Evolutionary conservation across 2,113 vertebrate species (phyloP).

Genomic region (Oceanodroma tethys): DNA sequence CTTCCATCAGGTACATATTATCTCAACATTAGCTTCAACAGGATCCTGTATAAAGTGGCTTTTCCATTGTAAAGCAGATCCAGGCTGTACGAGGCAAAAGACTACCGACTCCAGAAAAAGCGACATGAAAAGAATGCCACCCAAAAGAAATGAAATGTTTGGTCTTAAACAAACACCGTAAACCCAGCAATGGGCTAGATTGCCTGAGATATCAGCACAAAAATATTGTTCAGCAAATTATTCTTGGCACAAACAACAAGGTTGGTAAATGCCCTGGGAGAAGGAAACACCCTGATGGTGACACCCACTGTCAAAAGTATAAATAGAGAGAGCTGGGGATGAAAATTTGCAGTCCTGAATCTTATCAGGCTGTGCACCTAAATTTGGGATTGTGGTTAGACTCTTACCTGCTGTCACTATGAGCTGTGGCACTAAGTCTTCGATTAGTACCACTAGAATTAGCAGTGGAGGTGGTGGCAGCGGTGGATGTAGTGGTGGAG

Average conservation of each 20-base stretch:
- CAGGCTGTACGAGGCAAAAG: neutral
- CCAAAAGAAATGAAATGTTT: neutral
- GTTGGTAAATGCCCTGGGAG: constrained; percentile 65
- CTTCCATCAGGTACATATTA: neutral
- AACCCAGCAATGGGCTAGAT: neutral
- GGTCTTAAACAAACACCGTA: neutral
- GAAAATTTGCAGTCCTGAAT: constrained; percentile 39
- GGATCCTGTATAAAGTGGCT: neutral
- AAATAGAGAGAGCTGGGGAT: constrained; percentile 26
- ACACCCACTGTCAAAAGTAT: constrained; percentile 55
- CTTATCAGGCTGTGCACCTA: constrained; percentile 53
- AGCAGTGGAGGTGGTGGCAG: neutral
- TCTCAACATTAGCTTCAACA: neutral
- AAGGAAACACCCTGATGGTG: constrained; percentile 63
- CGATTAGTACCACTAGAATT: neutral
- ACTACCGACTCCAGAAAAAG: neutral
- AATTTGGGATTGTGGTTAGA: neutral
- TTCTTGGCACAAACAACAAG: constrained; percentile 67
- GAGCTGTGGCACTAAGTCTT: constrained; percentile 58
- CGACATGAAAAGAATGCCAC: neutral
- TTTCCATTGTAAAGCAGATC: neutral
- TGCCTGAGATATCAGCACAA: constrained; percentile 15
- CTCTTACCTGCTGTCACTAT: constrained; percentile 14
- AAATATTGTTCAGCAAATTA: constrained; percentile 66
- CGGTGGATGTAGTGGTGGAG: neutral